phyloP scores from a whole-genome alignment of 2,888 invertebrate species.

The Drosophila niveifrons region DNA sequence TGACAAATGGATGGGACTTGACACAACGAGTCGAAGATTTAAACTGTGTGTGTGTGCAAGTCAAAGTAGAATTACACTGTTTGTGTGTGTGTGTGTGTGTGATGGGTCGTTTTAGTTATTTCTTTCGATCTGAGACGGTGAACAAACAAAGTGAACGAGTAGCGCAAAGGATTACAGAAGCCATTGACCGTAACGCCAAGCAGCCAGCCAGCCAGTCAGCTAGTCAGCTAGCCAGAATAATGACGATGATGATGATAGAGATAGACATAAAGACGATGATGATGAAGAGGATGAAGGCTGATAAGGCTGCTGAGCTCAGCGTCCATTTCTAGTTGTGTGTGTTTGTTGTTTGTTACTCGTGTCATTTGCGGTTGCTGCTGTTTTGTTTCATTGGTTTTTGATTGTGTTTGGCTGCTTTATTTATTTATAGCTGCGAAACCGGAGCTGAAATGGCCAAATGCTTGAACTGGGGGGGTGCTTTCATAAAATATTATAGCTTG shows the following conservation, averaged over 20 bases:
- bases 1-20: constrained; percentile 31
- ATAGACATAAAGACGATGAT: constrained; percentile 7
- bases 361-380: constrained; percentile 72
- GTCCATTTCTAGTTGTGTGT: not conserved
- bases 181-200: constrained; percentile 30
- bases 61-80: not conserved
- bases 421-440: constrained; percentile 68
- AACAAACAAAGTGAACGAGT: constrained; percentile 17
- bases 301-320: constrained; percentile 24
- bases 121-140: constrained; percentile 45
- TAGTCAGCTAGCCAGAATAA: constrained; percentile 8
- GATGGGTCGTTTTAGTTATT: constrained; percentile 47
- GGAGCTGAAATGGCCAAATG: constrained; percentile 15
- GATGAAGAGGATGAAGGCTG: constrained; percentile 27
- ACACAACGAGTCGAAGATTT: not conserved
- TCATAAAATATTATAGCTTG: constrained; percentile 71
- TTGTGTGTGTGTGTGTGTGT: constrained; percentile 2
- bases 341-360: constrained; percentile 22
- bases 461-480: constrained; percentile 36
- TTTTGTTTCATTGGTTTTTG: constrained; percentile 76
- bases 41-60: not conserved
- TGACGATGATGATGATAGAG: constrained; percentile 2
- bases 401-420: constrained; percentile 77
- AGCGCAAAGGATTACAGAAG: constrained; percentile 44
- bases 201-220: constrained; percentile 1